Base-by-base conservation (phyloP, 2,888 invertebrate species). In the Lochmaea capreae region DNA sequence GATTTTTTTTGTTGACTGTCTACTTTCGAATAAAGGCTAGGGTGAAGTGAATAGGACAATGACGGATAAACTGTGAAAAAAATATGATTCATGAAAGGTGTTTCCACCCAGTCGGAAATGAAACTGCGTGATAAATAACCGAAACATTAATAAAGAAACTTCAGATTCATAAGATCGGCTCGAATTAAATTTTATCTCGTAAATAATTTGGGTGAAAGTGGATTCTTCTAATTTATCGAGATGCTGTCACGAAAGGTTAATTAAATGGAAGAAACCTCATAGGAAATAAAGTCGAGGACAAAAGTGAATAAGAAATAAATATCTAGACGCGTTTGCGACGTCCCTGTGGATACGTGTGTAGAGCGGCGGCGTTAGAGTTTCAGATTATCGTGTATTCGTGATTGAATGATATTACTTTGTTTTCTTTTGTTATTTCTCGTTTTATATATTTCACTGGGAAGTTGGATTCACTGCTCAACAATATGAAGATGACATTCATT, bases 231-330 rank as follows among this genome's bases (percentile, higher is more conserved):
- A 46, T 54, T 57, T 33, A 33, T 66, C 22, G 52, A 66, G 54
- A 66, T 11, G 26, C 26, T 54, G 66, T 54, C 54, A 39, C 33
- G 8, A 16, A 54, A 33, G 39, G 43, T 66, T 66, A 66, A 66
- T 66, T 66, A 66, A 66, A 33, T 54, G 33, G 22, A 66, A 66
- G 66, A 66, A 54, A 57, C n/a, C 54, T 42, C 62, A 9, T 18
- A 63, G 62, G 62, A 63, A 63, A 63, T 43, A 18, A 43, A 18
- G 62, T 63, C 18, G 22, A 4, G 18, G 43, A 63, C 18, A 63
- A 42, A 42, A 62, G 62, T 62, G 62, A 62, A 62, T 62, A 42
- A 16, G 62, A 42, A 62, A 63, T 63, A 63, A 43, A 63, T 63
- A 63, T 63, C 42, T 14, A 22, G 59, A 59, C 59, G 33, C 59